Base-by-base conservation (phyloP, 1,140 invertebrate genomes). In the Drosophila carrolli region DNA sequence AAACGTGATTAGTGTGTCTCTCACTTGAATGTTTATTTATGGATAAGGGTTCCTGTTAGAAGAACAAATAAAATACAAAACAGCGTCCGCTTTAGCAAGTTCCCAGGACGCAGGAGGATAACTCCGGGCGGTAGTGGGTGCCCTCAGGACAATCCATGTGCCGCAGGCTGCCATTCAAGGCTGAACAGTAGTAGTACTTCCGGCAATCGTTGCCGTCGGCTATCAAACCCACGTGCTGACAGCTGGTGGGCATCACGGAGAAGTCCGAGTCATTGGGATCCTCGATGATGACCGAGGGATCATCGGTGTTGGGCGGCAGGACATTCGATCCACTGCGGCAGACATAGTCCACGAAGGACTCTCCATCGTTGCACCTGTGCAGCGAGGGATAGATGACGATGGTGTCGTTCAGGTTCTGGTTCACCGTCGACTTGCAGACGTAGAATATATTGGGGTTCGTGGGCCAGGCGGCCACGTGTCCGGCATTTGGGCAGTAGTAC, bases 371-470 rank as follows among this genome's bases (percentile, higher is more conserved):
- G 60, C 92, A 92, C 11, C 92, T 83, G 72, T 92, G 91, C 37
- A 92, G 58, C 2, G 91, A 83, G 6, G 92, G 92, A 76, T 92
- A 92, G 13, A 91, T 77, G 11, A 92, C 75, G 2, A 80, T 71
- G 4, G 79, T 73, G 35, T 90, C 81, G 37, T 90, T 83, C 5
- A 80, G 54, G 60, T 84, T 90, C 43, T 92, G 81, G 50, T 92
- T 91, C n/a, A 89, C 78, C 13, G 85, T 81, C 23, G 91, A 83
- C 57, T 92, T 86, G 72, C 93, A 93, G 10, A 93, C 84, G 50
- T 92, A 93, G 66, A 92, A 93, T 9, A 93, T 81, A 56, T 90
- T 91, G 3, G 84, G 66, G 53, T 93, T 92, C 19, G 57, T 84
- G 38, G 90, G 85, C 85, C 92, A 91, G 13, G 83, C 43, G 0